Percentiles rank a stretch among this genome's conserved stretches.
Conservation (phyloP, 1,140 invertebrate species). For the Periplaneta americana region DNA sequence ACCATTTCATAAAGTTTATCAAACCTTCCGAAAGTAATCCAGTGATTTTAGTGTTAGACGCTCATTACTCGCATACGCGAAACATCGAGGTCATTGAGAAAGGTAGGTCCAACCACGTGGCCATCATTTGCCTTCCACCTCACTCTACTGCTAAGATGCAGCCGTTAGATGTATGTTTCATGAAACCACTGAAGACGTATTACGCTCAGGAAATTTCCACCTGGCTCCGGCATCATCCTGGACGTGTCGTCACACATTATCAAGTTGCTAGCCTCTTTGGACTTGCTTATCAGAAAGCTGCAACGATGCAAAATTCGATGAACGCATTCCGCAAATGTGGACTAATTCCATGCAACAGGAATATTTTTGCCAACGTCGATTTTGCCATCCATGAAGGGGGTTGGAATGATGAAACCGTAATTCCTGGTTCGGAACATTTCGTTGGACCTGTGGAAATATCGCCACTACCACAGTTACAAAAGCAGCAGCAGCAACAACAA, state of each 20-base stretch:
- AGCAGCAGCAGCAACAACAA: too few relatives aligned
- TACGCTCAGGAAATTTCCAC: constrained; percentile 29
- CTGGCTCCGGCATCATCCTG: constrained; percentile 23
- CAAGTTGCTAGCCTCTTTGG: too few relatives aligned
- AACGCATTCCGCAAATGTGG: too few relatives aligned
- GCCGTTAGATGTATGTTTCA: constrained; percentile 36
- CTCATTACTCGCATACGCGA: constrained; percentile 20
- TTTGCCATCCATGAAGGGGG: too few relatives aligned
- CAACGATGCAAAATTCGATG: too few relatives aligned
- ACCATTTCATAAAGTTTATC: constrained; percentile 19
- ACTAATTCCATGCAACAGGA: too few relatives aligned
- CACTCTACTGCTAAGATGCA: constrained; percentile 36
- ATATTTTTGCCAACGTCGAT: too few relatives aligned
- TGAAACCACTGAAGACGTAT: constrained; percentile 32
- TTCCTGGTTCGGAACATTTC: too few relatives aligned
- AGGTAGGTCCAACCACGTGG: background rate
- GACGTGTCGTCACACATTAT: background rate
- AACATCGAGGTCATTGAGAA: constrained; percentile 15
- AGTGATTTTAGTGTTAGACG: constrained; percentile 20
- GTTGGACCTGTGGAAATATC: too few relatives aligned
- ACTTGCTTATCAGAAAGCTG: too few relatives aligned
- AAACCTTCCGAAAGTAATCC: constrained; percentile 15
- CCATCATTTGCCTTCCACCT: constrained; percentile 20
- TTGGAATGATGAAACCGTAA: too few relatives aligned
- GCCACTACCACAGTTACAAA: too few relatives aligned